Evolutionary conservation across 2,113 vertebrate genomes (phyloP).

Genomic region (Mobula hypostoma): DNA sequence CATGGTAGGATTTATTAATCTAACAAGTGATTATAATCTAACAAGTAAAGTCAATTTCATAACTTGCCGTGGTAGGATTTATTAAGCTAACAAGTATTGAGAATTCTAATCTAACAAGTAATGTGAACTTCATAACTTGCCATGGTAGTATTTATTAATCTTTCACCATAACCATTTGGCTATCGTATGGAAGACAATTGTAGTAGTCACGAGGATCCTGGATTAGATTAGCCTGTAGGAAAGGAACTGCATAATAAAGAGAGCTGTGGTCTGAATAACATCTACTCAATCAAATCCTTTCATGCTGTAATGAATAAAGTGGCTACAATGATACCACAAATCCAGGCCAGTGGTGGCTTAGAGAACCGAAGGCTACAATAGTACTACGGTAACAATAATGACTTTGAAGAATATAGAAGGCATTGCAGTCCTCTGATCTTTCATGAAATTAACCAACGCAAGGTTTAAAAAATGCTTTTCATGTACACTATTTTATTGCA

Average conservation of each 20-base stretch:
- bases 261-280: neutral
- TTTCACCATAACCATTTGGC: neutral
- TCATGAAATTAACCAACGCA: constrained; percentile 3
- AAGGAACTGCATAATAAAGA: neutral
- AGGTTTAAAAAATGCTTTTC: constrained; percentile 23
- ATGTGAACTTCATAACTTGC: neutral
- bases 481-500: constrained; percentile 2
- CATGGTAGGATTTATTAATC: too few relatives aligned
- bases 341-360: neutral
- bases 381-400: neutral
- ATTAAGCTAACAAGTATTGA: too few relatives aligned
- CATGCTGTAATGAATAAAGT: neutral
- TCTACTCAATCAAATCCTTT: constrained; percentile 5
- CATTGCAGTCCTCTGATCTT: neutral
- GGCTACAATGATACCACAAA: neutral
- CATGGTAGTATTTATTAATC: neutral
- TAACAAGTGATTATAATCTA: too few relatives aligned
- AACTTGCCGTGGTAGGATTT: too few relatives aligned
- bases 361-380: neutral
- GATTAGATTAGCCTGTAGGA: neutral
- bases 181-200: neutral
- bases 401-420: constrained; percentile 6
- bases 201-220: neutral
- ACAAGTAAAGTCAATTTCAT: too few relatives aligned
- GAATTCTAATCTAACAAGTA: too few relatives aligned